Conservation (phyloP, 2,797 vertebrate genomes). For the Premnoplex brunnescens region DNA sequence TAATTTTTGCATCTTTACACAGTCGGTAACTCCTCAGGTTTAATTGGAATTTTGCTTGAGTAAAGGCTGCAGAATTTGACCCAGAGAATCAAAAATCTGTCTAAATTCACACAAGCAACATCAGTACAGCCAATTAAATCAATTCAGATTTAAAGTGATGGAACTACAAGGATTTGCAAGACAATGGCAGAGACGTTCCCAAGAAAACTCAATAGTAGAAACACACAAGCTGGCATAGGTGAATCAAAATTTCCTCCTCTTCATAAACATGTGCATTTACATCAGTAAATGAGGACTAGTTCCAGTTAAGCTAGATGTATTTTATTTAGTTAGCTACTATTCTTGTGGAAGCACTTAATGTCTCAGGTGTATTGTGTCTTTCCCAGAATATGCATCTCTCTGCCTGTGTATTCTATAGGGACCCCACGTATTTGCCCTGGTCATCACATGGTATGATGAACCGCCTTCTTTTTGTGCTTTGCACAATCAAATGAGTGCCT, state of each 20-base stretch:
- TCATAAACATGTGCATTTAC: neutral
- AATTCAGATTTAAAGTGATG: neutral
- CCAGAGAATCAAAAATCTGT: neutral
- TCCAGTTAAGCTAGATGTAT: neutral
- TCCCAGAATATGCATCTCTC: neutral
- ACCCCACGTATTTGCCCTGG: neutral
- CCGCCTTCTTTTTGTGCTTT: neutral
- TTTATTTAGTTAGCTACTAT: neutral
- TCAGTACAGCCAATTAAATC: neutral
- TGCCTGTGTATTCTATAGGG: accelerated
- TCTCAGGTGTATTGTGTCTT: neutral
- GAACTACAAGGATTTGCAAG: neutral
- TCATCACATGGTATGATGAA: neutral
- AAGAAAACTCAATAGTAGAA: neutral
- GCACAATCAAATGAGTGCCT: neutral
- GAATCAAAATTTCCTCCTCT: neutral
- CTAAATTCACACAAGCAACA: neutral
- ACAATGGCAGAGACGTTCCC: neutral
- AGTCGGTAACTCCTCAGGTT: neutral
- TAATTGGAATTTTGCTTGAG: neutral
- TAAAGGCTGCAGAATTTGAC: neutral
- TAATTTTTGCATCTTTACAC: neutral
- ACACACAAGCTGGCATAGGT: neutral
- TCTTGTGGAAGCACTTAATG: neutral
- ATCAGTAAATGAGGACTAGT: neutral